A percentile compares a stretch with the other conserved stretches of the same genome.
phyloP scores from a whole-genome alignment of 2,888 invertebrate species.

The Diarsia mendica region DNA sequence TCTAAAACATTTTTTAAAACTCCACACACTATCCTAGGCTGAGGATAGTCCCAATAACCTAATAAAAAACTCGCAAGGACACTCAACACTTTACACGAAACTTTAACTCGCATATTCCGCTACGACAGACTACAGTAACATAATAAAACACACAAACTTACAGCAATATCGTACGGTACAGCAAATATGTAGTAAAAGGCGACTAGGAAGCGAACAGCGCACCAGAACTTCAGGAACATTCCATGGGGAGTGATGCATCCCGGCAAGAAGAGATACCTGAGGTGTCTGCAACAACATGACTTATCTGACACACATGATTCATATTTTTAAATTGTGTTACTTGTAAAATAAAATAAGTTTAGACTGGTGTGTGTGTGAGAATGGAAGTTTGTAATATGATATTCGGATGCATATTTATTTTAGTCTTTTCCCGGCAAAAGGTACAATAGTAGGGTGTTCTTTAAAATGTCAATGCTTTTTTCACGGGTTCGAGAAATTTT shows the following conservation, averaged over 20 bases:
- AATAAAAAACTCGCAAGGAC: slow-evolving; percentile 11
- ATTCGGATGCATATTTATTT: too few species aligned
- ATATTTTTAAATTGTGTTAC: slow-evolving; percentile 34
- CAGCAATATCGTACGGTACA: slow-evolving; percentile 85
- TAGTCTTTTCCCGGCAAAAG: too few species aligned
- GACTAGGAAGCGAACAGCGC: slow-evolving; percentile 76
- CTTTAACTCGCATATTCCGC: slow-evolving; percentile 11
- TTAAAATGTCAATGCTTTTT: too few species aligned
- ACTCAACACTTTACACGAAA: slow-evolving; percentile 14
- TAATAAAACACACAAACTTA: slow-evolving; percentile 71
- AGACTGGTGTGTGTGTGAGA: background rate
- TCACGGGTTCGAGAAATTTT: too few species aligned
- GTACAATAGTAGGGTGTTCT: too few species aligned
- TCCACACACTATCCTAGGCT: background rate
- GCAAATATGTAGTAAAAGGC: slow-evolving; percentile 80
- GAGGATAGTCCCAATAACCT: background rate
- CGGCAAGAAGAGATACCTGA: slow-evolving; percentile 84
- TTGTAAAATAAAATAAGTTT: slow-evolving; percentile 28
- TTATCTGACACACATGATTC: slow-evolving; percentile 40
- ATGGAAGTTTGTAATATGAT: background rate
- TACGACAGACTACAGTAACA: slow-evolving; percentile 32
- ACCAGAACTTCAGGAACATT: slow-evolving; percentile 86
- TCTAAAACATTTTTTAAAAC: background rate
- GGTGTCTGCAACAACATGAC: slow-evolving; percentile 69
- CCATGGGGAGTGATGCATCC: slow-evolving; percentile 86